Conservation (phyloP, 2,797 vertebrate species). For the Coranthus polyacanthus region DNA sequence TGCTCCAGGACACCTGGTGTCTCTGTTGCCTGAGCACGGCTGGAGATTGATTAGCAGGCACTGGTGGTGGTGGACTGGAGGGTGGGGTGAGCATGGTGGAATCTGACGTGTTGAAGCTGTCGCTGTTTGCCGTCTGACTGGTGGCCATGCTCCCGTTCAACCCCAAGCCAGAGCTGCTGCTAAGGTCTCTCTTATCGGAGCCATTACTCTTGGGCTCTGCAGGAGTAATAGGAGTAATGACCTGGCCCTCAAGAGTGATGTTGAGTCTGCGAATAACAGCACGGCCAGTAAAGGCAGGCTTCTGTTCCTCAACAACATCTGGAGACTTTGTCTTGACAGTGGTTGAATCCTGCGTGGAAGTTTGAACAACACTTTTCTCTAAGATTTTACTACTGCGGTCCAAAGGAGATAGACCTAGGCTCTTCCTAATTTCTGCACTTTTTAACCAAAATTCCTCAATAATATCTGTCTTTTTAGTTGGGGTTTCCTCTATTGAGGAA, state of each 20-base stretch:
- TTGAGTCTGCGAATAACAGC: conserved; percentile 87
- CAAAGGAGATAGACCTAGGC: conserved; percentile 91
- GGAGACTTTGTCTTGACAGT: conserved; percentile 76
- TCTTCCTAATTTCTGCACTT: conserved; percentile 95
- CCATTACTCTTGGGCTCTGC: conserved; percentile 82
- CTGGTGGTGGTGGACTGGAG: conserved; percentile 95
- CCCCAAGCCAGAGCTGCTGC: conserved; percentile 93
- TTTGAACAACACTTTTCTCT: conserved; percentile 78
- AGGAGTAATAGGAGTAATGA: conserved; percentile 87
- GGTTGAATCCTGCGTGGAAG: conserved; percentile 63
- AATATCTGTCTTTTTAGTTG: conserved; percentile 88
- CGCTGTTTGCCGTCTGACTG: conserved; percentile 88
- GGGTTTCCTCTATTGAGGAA: conserved; percentile 82
- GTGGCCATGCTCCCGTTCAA: conserved; percentile 91
- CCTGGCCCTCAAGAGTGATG: conserved; percentile 88
- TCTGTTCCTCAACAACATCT: conserved; percentile 80
- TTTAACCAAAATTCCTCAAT: conserved; percentile 98
- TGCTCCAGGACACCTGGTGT: conserved; percentile 85
- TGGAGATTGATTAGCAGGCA: conserved; percentile 93
- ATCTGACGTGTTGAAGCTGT: conserved; percentile 92
- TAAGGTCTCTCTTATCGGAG: conserved; percentile 88
- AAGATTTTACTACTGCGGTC: conserved; percentile 87
- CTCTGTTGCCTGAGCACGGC: conserved; percentile 88
- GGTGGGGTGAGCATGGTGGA: conserved; percentile 96
- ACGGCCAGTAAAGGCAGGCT: conserved; percentile 81